A percentile compares a stretch with the other conserved stretches of the same genome.
Evolutionary conservation across 2,888 invertebrate species (phyloP).

Genomic region (Parelbella ahira): DNA sequence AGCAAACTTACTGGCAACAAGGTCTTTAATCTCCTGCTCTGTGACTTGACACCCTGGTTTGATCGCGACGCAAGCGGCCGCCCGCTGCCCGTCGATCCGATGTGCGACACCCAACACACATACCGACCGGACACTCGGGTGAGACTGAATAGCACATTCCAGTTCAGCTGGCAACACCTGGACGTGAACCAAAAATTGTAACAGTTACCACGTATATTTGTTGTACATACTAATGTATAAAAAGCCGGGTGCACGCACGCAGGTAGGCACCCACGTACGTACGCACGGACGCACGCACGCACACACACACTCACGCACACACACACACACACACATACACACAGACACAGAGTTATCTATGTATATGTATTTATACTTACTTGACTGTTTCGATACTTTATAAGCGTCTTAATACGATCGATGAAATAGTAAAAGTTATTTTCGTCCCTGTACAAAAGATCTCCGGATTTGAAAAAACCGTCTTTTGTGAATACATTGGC

Average conservation of each 20-base stretch:
- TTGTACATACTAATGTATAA: too few relatives aligned
- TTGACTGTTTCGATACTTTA: conserved; percentile 53
- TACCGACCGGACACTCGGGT: conserved; percentile 50
- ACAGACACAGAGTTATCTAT: too few relatives aligned
- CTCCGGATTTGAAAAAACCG: conserved; percentile 62
- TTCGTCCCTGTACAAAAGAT: conserved; percentile 54
- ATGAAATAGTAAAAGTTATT: conserved; percentile 51
- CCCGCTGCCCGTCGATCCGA: conserved; percentile 46
- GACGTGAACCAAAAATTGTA: too few relatives aligned
- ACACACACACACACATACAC: too few relatives aligned
- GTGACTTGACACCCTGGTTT: conserved; percentile 40
- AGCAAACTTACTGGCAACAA: conserved; percentile 49
- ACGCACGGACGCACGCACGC: too few relatives aligned
- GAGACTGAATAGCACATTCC: conserved; percentile 51
- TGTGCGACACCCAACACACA: conserved; percentile 53
- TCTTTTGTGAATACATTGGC: conserved; percentile 49
- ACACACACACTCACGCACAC: too few relatives aligned
- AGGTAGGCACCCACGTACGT: too few relatives aligned
- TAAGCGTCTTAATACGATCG: conserved; percentile 55
- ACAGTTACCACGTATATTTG: too few relatives aligned
- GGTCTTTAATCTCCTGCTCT: conserved; percentile 50
- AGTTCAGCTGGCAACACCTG: conserved; percentile 58
- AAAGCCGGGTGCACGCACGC: too few relatives aligned
- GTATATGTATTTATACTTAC: too few relatives aligned
- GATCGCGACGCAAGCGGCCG: conserved; percentile 50